phyloP scores from a whole-genome alignment of 2,797 vertebrate genomes.

The Petrocephalus sullivani region DNA sequence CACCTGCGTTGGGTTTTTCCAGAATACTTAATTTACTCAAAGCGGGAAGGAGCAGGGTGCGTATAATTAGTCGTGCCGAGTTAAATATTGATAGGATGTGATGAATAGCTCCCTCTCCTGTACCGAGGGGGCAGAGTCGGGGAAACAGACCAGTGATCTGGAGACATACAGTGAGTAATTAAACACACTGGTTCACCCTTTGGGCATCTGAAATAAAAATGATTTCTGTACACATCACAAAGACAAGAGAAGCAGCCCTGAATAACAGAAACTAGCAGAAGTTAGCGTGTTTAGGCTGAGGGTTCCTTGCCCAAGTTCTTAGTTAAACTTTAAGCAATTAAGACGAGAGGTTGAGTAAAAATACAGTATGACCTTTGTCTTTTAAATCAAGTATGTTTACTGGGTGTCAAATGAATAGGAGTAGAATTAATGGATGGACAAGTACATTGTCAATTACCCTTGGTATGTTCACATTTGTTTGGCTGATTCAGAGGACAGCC shows the following conservation, averaged over 20 bases:
- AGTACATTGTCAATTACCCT: neutral
- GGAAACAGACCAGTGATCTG: neutral
- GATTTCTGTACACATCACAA: neutral
- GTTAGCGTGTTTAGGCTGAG: neutral
- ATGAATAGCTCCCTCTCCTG: neutral
- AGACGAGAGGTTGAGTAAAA: neutral
- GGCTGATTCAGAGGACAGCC: neutral
- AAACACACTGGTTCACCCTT: neutral
- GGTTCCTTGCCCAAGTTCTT: neutral
- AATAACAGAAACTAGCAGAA: neutral
- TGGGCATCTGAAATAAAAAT: neutral
- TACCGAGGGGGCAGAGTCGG: neutral
- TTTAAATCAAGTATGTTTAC: neutral
- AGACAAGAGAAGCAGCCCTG: neutral
- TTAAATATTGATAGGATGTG: constrained; percentile 17
- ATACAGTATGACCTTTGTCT: neutral
- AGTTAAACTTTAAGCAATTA: neutral
- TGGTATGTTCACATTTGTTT: neutral
- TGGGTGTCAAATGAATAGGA: neutral
- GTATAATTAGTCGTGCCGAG: neutral
- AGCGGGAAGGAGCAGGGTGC: neutral
- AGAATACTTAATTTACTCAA: neutral
- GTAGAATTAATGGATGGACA: neutral
- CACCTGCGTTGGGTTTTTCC: neutral
- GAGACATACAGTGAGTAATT: neutral